These are phyloP conservation scores for Anthopleura sola DNA, from an alignment of 64 coral and sea anemone genomes.

Conservation along the genomic window DNA sequence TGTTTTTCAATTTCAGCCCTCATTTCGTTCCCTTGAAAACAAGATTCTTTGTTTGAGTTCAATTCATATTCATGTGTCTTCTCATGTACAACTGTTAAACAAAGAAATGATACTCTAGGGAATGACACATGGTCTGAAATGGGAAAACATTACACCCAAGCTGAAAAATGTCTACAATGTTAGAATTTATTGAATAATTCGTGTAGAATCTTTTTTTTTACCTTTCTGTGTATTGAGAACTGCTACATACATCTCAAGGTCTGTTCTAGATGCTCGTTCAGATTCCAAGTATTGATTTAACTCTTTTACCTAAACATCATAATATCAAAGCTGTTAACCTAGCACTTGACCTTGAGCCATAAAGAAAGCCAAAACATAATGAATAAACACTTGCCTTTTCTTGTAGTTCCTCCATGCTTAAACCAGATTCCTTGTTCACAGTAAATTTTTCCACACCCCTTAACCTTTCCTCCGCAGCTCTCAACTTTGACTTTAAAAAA, in stretches of 20 bases:
- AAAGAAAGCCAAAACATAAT: too few relatives aligned
- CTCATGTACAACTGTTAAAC: too few relatives aligned
- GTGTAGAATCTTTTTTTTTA: slow-evolving; percentile 10
- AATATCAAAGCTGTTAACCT: not conserved
- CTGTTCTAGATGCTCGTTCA: slow-evolving; percentile 92
- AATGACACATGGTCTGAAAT: too few relatives aligned
- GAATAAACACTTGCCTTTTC: not conserved
- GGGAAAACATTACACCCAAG: too few relatives aligned
- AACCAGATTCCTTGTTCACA: not conserved
- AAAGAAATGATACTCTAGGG: too few relatives aligned
- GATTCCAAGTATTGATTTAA: slow-evolving; percentile 88
- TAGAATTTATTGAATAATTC: too few relatives aligned
- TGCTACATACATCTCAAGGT: slow-evolving; percentile 97
- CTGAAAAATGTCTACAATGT: too few relatives aligned
- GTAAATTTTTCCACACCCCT: slow-evolving; percentile 23
- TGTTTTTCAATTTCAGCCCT: too few relatives aligned
- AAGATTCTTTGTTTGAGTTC: too few relatives aligned
- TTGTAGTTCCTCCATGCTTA: not conserved
- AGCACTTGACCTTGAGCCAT: too few relatives aligned
- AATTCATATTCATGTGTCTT: too few relatives aligned
- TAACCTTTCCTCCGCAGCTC: slow-evolving; percentile 61
- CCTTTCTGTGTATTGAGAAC: slow-evolving; percentile 98
- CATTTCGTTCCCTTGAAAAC: too few relatives aligned
- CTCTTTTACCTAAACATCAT: slow-evolving; percentile 65
- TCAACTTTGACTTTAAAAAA: slow-evolving; percentile 53